phyloP scores from a whole-genome alignment of 30 jellyfish, hydroid and myxozoan genomes.

The Hydra vulgaris region DNA sequence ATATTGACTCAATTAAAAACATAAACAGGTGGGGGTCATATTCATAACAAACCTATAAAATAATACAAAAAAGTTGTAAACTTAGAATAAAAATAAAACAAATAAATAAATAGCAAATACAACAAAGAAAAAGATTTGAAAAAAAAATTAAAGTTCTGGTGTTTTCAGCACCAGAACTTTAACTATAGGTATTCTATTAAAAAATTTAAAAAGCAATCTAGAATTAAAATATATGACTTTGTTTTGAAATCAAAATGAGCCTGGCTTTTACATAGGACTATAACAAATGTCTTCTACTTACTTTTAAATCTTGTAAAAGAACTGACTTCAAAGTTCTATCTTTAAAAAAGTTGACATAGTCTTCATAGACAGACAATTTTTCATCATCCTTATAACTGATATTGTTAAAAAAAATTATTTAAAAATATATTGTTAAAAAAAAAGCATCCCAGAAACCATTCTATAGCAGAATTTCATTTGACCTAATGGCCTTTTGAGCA shows the following conservation, averaged over 20 bases:
- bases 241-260: too few species aligned
- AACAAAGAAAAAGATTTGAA: too few species aligned
- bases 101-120: not conserved
- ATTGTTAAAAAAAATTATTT: not conserved
- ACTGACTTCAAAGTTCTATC: conserved; percentile 69
- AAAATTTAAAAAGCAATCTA: too few species aligned
- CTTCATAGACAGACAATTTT: conserved; percentile 63
- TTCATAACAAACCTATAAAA: conserved; percentile 58
- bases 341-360: conserved; percentile 59
- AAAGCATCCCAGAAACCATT: too few species aligned
- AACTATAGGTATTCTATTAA: too few species aligned
- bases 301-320: conserved; percentile 64
- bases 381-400: conserved; percentile 66
- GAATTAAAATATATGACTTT: too few species aligned
- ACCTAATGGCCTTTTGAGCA: too few species aligned
- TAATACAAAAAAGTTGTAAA: not conserved
- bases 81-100: not conserved
- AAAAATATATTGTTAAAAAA: too few species aligned
- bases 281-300: conserved; percentile 1
- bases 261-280: too few species aligned
- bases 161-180: too few species aligned
- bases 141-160: too few species aligned
- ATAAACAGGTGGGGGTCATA: conserved; percentile 68
- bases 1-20: conserved; percentile 36
- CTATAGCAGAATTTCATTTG: too few species aligned